Conservation (phyloP, 2,888 invertebrate genomes). For the Microctonus aethiopoides region DNA sequence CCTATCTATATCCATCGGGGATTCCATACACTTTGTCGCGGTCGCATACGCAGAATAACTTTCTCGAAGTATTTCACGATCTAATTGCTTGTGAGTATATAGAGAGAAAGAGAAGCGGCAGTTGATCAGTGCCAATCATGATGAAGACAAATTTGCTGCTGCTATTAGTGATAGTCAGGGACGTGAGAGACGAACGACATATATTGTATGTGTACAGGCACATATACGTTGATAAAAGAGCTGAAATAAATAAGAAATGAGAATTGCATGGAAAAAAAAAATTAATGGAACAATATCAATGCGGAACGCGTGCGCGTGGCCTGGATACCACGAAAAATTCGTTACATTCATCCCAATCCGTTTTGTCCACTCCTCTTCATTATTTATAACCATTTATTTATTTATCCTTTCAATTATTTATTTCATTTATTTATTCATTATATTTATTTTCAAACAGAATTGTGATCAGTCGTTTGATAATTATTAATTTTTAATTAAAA, state of each 20-base stretch:
- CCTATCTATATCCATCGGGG: neutral
- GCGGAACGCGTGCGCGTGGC: constrained; percentile 62
- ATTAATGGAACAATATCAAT: constrained; percentile 67
- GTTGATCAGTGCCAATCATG: constrained; percentile 45
- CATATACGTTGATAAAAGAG: neutral
- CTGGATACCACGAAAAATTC: constrained; percentile 52
- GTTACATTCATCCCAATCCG: constrained; percentile 1
- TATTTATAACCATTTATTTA: neutral
- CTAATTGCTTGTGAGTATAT: constrained; percentile 15
- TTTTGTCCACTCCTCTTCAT: constrained; percentile 2
- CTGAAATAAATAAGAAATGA: constrained; percentile 19
- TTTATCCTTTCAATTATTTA: neutral
- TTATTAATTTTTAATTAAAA: neutral
- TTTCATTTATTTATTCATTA: neutral
- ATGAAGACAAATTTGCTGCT: constrained; percentile 38
- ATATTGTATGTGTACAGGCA: neutral
- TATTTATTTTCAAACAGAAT: neutral
- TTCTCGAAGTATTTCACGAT: constrained; percentile 4
- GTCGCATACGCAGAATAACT: constrained; percentile 15
- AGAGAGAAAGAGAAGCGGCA: constrained; percentile 24
- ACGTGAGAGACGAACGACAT: constrained; percentile 27
- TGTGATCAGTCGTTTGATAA: neutral
- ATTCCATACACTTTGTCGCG: constrained; percentile 6
- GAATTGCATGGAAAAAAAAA: constrained; percentile 51
- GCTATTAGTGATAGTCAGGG: neutral